Conservation (phyloP, 1,140 invertebrate species). For the Chymomyza costata region DNA sequence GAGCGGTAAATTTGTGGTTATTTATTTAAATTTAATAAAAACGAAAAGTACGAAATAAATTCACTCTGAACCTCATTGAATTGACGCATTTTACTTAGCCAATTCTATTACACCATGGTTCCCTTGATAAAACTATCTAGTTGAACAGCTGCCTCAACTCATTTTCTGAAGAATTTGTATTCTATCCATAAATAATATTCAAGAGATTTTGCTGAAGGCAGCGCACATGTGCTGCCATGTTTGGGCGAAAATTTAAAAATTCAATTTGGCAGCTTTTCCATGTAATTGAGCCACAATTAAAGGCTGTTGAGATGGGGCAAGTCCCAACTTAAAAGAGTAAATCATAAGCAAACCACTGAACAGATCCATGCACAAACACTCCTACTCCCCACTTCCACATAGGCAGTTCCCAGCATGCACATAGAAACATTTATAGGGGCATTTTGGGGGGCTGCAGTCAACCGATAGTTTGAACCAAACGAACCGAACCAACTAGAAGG, state of each 20-base stretch:
- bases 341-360: constrained; percentile 65
- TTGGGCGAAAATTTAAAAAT: constrained; percentile 60
- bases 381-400: not conserved
- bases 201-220: constrained; percentile 33
- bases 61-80: no score
- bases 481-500: constrained; percentile 67
- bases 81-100: no score
- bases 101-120: no score
- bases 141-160: no score
- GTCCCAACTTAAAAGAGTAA: constrained; percentile 61
- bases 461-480: constrained; percentile 70
- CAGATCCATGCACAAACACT: constrained; percentile 11
- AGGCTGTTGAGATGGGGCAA: constrained; percentile 23
- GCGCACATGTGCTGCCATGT: not conserved
- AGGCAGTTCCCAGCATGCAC: no score
- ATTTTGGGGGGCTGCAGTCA: constrained; percentile 40
- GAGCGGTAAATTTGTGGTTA: no score
- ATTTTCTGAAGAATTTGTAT: no score
- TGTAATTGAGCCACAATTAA: constrained; percentile 72
- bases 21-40: no score
- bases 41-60: no score
- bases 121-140: no score
- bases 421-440: not conserved
- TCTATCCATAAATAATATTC: constrained; percentile 68
- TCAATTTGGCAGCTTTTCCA: constrained; percentile 71